Evolutionary conservation across 2,888 invertebrate genomes (phyloP).

Genomic region (Keiferia lycopersicella): DNA sequence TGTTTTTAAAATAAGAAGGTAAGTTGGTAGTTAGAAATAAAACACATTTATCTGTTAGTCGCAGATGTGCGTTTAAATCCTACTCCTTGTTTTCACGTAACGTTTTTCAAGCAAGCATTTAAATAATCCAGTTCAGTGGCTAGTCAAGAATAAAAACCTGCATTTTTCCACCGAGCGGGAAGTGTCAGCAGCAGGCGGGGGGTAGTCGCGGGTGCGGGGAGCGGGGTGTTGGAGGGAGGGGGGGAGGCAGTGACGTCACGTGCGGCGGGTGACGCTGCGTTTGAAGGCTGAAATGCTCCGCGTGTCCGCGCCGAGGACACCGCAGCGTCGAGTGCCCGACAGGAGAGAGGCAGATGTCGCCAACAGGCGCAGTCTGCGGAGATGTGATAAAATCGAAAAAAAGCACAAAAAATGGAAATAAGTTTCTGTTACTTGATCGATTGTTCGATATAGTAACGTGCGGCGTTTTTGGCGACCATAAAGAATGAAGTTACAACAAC

Average conservation of each 20-base stretch:
- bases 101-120: neutral
- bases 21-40: no score
- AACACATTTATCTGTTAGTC: no score
- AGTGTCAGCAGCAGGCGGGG: neutral
- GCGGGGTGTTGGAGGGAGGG: neutral
- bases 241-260: neutral
- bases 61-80: no score
- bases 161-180: neutral
- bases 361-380: no score
- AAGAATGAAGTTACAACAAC: no score
- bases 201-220: neutral
- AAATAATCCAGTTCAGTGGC: neutral
- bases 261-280: neutral
- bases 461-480: no score
- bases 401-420: no score
- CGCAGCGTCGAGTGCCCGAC: slow-evolving; percentile 3
- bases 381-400: neutral
- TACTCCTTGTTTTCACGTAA: no score
- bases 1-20: no score
- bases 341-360: neutral
- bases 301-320: neutral
- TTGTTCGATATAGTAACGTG: no score
- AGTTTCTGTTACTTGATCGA: no score
- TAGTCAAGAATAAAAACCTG: neutral
- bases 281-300: slow-evolving; percentile 9